Base-by-base conservation (phyloP, 1,140 invertebrate species). In the Drosophila tsacasi region DNA sequence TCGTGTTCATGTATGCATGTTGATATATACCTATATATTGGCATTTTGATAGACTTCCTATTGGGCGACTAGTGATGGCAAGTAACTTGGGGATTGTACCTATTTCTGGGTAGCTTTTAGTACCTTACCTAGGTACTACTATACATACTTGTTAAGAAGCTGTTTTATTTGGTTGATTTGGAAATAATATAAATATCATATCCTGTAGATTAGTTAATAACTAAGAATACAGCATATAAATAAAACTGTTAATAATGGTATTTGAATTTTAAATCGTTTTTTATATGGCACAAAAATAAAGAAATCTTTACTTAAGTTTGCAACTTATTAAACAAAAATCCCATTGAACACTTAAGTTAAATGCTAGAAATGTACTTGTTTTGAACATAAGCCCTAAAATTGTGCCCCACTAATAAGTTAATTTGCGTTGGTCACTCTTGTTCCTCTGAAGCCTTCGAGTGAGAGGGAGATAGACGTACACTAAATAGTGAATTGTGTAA, bases 11-110 rank as follows among this genome's bases (percentile, higher is more conserved):
- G 42, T 21, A 23, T 17, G 17, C 25, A 17, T 23, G 1, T 46
- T 37, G 8, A 35, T 25, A 39, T 17, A 52, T n/a, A 32, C 17
- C 23, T 60, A 49, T 59, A 49, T 63, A 63, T 74, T 83, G 80
- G 52, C 79, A 66, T 50, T 79, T 79, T 83, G 71, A 83, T 83
- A 57, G 71, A 83, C 80, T 64, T 67, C 37, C 50, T 46, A 35
- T 44, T 55, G 32, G 47, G 23, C 47, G 1, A 25, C 3, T n/a
- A 62, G 57, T 32, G 63, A 65, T 62, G 57, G 23, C 32, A 63
- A 32, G 13, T 27, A 21, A 17, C 19, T 37, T 17, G 25, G 25
- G 5, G 10, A 19, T 30, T 12, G 49, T 52, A 52, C 25, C n/a
- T 27, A 27, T 0, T 10, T 25, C 25, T 17, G 17, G 49, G 0